Conservation (phyloP, 2,797 vertebrate genomes). For the Avahi laniger region DNA sequence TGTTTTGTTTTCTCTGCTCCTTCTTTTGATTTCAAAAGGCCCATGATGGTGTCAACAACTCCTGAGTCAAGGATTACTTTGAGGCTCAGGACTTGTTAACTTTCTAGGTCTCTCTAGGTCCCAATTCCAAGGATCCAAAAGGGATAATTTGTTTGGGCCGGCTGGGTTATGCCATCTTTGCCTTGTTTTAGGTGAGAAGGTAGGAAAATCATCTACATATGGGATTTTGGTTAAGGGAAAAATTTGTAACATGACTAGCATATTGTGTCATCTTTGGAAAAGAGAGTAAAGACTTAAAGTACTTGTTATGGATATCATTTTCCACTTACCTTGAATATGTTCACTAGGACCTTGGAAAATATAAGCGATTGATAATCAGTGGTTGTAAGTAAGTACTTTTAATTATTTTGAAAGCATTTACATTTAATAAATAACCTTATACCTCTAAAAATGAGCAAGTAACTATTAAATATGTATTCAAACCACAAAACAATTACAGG, state of each 20-base stretch:
- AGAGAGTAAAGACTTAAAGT: not conserved
- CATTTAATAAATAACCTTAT: not conserved
- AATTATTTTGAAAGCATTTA: not conserved
- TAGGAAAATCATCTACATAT: not conserved
- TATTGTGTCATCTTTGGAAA: not conserved
- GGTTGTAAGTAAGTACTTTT: not conserved
- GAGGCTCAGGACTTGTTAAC: not conserved
- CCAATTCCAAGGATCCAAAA: not conserved
- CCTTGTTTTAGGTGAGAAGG: not conserved
- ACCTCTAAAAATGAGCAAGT: not conserved
- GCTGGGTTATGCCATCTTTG: not conserved
- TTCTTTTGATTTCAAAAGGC: not conserved
- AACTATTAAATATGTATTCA: not conserved
- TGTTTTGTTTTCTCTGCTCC: fast-evolving
- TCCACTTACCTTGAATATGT: not conserved
- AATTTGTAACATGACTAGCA: not conserved
- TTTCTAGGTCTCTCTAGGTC: not conserved
- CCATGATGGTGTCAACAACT: not conserved
- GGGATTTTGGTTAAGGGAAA: not conserved
- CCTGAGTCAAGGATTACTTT: not conserved
- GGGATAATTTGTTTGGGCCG: not conserved
- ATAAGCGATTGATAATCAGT: not conserved
- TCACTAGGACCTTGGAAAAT: not conserved
- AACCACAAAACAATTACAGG: not conserved
- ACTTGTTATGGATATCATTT: not conserved